Conservation (phyloP, 2,888 invertebrate species). For the Callinectes sapidus region DNA sequence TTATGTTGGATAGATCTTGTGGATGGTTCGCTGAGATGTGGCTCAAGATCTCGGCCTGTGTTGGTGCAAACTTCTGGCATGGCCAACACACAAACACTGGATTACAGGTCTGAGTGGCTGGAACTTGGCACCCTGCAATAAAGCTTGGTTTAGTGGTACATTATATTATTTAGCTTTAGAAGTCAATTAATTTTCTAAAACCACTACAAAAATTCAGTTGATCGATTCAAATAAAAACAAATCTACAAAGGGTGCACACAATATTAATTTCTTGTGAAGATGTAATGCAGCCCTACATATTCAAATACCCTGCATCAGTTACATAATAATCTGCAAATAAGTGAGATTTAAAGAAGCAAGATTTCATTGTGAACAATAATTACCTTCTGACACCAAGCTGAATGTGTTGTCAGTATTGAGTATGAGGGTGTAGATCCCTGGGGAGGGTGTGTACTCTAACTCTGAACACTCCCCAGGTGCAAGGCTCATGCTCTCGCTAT, state of each 20-base stretch:
- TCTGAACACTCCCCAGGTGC: slow-evolving; percentile 21
- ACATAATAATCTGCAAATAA: too few relatives aligned
- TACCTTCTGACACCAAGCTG: slow-evolving; percentile 49
- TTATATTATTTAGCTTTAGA: background rate
- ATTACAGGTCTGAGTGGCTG: slow-evolving; percentile 17
- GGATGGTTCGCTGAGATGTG: slow-evolving; percentile 43
- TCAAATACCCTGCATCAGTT: too few relatives aligned
- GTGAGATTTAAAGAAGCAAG: background rate
- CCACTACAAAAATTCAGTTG: background rate
- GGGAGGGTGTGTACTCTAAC: slow-evolving; percentile 35
- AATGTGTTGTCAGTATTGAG: slow-evolving; percentile 55
- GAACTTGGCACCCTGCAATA: slow-evolving; percentile 39
- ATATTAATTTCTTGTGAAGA: background rate
- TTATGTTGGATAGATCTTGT: slow-evolving; percentile 40
- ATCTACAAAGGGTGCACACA: background rate
- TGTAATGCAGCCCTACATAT: background rate
- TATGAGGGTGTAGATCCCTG: slow-evolving; percentile 45
- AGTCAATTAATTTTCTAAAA: background rate
- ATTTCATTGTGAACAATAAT: background rate
- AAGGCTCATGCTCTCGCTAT: slow-evolving; percentile 4
- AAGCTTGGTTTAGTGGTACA: background rate
- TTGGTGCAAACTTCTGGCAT: slow-evolving; percentile 46
- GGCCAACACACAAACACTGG: slow-evolving; percentile 48
- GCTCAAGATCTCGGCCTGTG: slow-evolving; percentile 46
- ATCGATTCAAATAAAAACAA: background rate